phyloP scores from a whole-genome alignment of 2,113 vertebrate species.

The Embiotoca jacksoni region DNA sequence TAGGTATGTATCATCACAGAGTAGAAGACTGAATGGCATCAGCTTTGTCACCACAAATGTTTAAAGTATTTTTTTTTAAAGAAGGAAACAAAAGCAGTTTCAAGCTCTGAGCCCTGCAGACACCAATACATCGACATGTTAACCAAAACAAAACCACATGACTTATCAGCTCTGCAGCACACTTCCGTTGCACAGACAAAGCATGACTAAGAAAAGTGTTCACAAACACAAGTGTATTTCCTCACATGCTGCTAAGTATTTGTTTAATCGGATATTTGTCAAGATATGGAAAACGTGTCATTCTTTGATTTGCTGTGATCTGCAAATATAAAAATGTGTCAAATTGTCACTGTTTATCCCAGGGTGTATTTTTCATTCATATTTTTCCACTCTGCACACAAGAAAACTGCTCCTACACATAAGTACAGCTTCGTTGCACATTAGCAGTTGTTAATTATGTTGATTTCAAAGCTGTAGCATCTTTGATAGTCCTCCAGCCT shows the following conservation, averaged over 20 bases:
- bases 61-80: too few species aligned
- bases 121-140: constrained; percentile 24
- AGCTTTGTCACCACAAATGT: constrained; percentile 16
- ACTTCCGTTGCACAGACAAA: constrained; percentile 38
- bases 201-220: constrained; percentile 33
- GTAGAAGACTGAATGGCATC: too few species aligned
- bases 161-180: constrained; percentile 41
- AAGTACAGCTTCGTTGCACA: background rate
- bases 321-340: background rate
- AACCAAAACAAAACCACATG: constrained; percentile 79
- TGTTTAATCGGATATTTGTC: too few species aligned
- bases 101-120: background rate
- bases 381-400: constrained; percentile 44
- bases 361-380: constrained; percentile 32
- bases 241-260: constrained; percentile 2
- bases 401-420: constrained; percentile 12
- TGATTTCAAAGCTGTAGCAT: background rate
- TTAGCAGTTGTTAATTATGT: background rate
- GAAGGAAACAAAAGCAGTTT: too few species aligned
- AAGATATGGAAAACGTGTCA: background rate
- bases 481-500: background rate
- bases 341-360: background rate
- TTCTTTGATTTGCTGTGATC: background rate
- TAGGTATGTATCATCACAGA: background rate
- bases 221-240: constrained; percentile 27